These are phyloP conservation scores for Datnioides undecimradiatus DNA, from an alignment of 2,113 vertebrate species.

Conservation along the genomic window DNA sequence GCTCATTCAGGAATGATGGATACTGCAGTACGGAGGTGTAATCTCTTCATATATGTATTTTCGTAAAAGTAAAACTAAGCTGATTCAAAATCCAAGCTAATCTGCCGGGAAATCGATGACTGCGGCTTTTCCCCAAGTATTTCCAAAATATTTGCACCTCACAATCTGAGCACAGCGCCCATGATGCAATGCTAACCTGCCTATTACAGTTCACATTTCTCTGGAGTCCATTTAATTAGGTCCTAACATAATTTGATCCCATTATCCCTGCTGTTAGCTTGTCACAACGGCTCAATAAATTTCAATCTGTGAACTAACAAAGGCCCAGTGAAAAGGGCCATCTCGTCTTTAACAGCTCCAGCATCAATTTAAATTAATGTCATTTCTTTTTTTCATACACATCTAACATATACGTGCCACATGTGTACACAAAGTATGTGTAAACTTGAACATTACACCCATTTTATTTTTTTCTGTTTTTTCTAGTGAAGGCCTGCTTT, in stretches of 20 bases:
- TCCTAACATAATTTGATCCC: conserved; percentile 7
- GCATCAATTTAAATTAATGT: neutral
- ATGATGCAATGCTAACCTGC: neutral
- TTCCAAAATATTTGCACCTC: neutral
- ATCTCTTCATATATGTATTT: neutral
- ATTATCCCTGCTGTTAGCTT: conserved; percentile 4
- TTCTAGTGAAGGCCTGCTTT: too few relatives aligned
- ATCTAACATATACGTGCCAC: neutral
- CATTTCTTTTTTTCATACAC: neutral
- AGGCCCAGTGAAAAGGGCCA: neutral
- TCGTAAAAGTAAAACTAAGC: neutral
- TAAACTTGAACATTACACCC: neutral
- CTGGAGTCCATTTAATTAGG: neutral
- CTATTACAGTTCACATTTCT: conserved; percentile 1
- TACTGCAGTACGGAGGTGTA: neutral
- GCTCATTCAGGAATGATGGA: conserved; percentile 34
- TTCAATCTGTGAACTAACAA: conserved; percentile 8
- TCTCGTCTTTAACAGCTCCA: neutral
- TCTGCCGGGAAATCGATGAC: neutral
- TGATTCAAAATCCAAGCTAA: neutral
- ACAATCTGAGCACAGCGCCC: neutral
- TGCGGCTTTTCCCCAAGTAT: neutral
- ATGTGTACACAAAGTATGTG: neutral
- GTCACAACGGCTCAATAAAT: conserved; percentile 7
- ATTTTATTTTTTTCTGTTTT: too few relatives aligned